phyloP scores from a whole-genome alignment of 2,113 vertebrate genomes.

The Aleadryas rufinucha region DNA sequence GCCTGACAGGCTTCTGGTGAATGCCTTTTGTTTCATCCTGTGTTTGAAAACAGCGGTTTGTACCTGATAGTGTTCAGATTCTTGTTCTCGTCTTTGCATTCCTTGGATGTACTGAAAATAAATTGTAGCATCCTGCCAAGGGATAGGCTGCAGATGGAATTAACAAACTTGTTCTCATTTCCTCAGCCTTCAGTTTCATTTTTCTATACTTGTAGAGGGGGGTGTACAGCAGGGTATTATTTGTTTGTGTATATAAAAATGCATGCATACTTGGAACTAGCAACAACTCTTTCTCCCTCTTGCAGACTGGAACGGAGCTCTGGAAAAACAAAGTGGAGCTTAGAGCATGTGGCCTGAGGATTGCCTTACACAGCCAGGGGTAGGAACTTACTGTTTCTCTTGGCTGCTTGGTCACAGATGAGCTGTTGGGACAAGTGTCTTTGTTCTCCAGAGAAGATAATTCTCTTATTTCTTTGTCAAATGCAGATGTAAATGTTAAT shows the following conservation, averaged over 20 bases:
- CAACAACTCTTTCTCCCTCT: neutral
- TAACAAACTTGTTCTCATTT: neutral
- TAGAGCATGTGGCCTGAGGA: conserved; percentile 44
- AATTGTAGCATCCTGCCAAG: neutral
- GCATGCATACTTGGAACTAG: neutral
- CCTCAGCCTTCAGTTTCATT: neutral
- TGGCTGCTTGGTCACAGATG: neutral
- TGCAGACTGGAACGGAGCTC: conserved; percentile 14
- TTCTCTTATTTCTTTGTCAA: neutral
- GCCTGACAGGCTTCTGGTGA: neutral
- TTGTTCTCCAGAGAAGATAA: neutral
- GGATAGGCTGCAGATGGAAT: neutral
- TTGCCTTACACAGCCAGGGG: conserved; percentile 4
- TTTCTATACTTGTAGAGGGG: neutral
- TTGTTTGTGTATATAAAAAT: neutral
- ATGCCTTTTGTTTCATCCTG: neutral
- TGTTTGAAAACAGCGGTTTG: neutral
- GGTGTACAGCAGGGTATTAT: neutral
- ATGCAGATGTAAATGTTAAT: neutral
- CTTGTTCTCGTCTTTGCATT: neutral
- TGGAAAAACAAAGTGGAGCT: conserved; percentile 22
- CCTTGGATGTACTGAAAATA: neutral
- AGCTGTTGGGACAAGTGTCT: neutral
- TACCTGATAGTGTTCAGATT: neutral
- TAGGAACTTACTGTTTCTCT: neutral